Evolutionary conservation across 2,113 vertebrate genomes (phyloP).

Genomic region (Rhegmatorhina hoffmannsi): DNA sequence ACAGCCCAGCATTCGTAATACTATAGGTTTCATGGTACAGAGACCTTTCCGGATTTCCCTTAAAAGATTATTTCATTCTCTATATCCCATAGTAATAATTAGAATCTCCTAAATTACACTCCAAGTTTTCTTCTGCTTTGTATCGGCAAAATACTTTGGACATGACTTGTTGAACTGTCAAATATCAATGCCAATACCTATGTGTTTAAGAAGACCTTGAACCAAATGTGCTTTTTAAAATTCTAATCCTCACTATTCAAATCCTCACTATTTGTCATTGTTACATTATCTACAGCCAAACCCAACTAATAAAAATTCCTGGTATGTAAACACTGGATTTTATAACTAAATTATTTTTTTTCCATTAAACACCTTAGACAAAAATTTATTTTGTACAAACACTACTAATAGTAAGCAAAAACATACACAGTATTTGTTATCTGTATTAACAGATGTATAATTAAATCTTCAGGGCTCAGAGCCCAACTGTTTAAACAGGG

Average conservation of each 20-base stretch:
- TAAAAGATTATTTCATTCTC: background rate
- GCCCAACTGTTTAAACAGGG: background rate
- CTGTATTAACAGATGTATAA: background rate
- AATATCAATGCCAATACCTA: background rate
- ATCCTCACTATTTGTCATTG: background rate
- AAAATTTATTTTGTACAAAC: background rate
- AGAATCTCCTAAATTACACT: background rate
- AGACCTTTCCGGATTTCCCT: background rate
- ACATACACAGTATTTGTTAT: background rate
- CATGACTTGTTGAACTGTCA: background rate
- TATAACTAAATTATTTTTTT: background rate
- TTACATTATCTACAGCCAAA: background rate
- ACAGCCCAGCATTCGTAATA: background rate
- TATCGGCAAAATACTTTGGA: background rate
- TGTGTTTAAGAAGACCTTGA: background rate
- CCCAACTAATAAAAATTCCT: background rate
- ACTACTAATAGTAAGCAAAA: background rate
- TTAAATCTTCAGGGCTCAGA: background rate
- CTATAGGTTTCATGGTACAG: background rate
- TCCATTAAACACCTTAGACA: background rate
- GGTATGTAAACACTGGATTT: rapidly evolving
- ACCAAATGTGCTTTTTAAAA: background rate
- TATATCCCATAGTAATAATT: background rate
- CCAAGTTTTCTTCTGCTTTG: background rate
- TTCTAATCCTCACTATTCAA: background rate